These are phyloP conservation scores for Eumerus sabulonum DNA, from an alignment of 2,888 invertebrate genomes.

Conservation along the genomic window DNA sequence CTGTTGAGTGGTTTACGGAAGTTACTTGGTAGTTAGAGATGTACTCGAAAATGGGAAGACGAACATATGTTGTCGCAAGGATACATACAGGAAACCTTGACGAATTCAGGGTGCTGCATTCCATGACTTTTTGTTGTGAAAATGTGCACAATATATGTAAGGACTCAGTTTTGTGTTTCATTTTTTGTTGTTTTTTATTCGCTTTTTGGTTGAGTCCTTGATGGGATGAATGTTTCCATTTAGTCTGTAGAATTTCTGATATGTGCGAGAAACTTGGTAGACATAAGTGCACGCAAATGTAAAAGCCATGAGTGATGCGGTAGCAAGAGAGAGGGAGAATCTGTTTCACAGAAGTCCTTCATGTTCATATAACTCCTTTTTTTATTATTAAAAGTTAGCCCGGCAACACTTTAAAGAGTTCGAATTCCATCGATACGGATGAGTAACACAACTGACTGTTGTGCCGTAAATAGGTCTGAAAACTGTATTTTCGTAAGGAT, in stretches of 20 bases:
- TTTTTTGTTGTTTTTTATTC: not conserved
- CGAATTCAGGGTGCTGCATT: too few species aligned
- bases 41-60: constrained; percentile 10
- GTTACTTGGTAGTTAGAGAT: not conserved
- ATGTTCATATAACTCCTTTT: constrained; percentile 14
- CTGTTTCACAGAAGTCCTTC: constrained; percentile 19
- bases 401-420: constrained; percentile 11
- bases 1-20: not conserved
- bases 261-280: constrained; percentile 47
- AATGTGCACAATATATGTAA: constrained; percentile 15
- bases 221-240: constrained; percentile 31
- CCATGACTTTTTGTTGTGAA: not conserved
- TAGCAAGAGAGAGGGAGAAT: not conserved
- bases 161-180: constrained; percentile 5
- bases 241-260: constrained; percentile 37
- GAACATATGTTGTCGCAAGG: constrained; percentile 24
- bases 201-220: not conserved
- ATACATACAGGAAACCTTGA: not conserved
- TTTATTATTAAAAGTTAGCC: constrained; percentile 37
- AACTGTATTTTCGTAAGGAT: constrained; percentile 16
- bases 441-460: constrained; percentile 31
- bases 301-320: not conserved
- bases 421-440: constrained; percentile 9
- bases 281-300: constrained; percentile 43
- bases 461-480: constrained; percentile 22